Evolutionary conservation across 2,888 invertebrate genomes (phyloP).

Genomic region (Phytoseiulus persimilis): DNA sequence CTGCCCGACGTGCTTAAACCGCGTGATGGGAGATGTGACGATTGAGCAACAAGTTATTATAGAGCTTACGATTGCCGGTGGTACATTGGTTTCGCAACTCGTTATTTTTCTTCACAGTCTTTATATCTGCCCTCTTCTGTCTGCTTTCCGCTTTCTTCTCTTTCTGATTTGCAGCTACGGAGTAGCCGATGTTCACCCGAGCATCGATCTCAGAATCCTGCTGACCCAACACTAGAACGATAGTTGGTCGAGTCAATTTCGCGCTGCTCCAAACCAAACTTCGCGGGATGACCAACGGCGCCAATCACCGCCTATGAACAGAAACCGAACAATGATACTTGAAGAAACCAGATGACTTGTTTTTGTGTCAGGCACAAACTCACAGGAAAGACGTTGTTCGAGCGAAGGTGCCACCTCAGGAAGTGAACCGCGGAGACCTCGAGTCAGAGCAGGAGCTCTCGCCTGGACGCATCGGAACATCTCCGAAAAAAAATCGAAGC

Average conservation of each 20-base stretch:
- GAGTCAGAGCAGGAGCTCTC: slow-evolving; percentile 47
- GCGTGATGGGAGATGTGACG: neutral
- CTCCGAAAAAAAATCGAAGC: too few relatives aligned
- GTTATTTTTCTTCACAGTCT: slow-evolving; percentile 48
- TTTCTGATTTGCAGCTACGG: slow-evolving; percentile 50
- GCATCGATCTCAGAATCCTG: slow-evolving; percentile 57
- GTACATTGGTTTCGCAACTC: slow-evolving; percentile 60
- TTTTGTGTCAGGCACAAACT: too few relatives aligned
- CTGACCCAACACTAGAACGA: slow-evolving; percentile 52
- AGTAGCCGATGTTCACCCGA: slow-evolving; percentile 62
- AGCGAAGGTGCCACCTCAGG: slow-evolving; percentile 62
- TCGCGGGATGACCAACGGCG: too few relatives aligned
- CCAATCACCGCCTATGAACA: neutral
- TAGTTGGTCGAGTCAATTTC: neutral
- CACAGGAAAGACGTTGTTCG: slow-evolving; percentile 62
- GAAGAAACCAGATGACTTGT: too few relatives aligned
- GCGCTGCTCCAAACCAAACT: neutral
- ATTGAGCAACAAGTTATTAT: neutral
- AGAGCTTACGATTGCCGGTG: slow-evolving; percentile 51
- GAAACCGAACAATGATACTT: too few relatives aligned
- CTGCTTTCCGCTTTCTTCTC: slow-evolving; percentile 54
- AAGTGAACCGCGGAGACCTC: slow-evolving; percentile 62
- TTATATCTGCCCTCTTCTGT: slow-evolving; percentile 56
- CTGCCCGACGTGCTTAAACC: neutral
- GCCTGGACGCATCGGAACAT: neutral